A percentile compares a stretch with the other conserved stretches of the same genome.
Evolutionary conservation across 1,140 invertebrate species (phyloP).

Genomic region (Anadara kagoshimensis): DNA sequence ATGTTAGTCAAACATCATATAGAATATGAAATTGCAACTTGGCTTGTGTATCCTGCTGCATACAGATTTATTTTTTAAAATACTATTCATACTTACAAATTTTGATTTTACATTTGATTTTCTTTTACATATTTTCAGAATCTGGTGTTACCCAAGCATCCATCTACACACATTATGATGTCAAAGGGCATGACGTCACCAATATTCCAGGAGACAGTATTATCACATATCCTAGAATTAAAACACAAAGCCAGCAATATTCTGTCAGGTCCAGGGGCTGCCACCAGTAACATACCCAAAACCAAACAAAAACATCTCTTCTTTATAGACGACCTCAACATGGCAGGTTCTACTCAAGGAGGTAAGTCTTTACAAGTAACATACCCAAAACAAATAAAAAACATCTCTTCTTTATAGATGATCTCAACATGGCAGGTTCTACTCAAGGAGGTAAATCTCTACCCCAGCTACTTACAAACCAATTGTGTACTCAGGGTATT

Average conservation of each 20-base stretch:
- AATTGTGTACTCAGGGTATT: no score
- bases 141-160: constrained; percentile 60
- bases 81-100: no score
- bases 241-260: constrained; percentile 54
- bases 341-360: constrained; percentile 50
- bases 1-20: no score
- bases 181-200: constrained; percentile 55
- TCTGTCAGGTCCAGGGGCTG: constrained; percentile 43
- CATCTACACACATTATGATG: constrained; percentile 57
- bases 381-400: constrained; percentile 38
- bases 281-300: constrained; percentile 20
- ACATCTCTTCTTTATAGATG: constrained; percentile 71
- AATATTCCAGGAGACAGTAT: constrained; percentile 59
- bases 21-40: no score
- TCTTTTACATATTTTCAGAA: constrained; percentile 41
- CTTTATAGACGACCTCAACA: constrained; percentile 71
- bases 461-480: no score
- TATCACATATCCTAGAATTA: constrained; percentile 61
- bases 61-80: no score
- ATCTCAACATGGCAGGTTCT: constrained; percentile 64
- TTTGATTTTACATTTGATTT: no score
- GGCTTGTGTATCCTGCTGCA: no score
- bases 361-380: constrained; percentile 41
- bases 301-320: constrained; percentile 61
- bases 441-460: constrained; percentile 49